Evolutionary conservation across 2,797 vertebrate genomes (phyloP), one percentile per base, ranked within the genome.

Genomic region (Lepus townsendii): DNA sequence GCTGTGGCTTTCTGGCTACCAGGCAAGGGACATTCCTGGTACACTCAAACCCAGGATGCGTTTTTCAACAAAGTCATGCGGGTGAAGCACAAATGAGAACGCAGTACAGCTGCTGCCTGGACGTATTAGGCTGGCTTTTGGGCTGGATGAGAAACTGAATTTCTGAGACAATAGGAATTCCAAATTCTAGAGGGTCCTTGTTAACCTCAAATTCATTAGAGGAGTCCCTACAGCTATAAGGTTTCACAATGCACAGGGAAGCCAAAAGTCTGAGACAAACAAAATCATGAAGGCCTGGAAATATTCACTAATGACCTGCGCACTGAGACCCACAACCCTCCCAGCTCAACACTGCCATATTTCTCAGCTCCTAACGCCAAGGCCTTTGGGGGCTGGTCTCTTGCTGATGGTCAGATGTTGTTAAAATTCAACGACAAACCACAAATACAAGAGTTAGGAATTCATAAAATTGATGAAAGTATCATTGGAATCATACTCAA

Each of bases 241-340:
- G 79, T 79, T 89, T 54, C 75, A 92, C 47, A 47, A 66, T 72
- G 62, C 22, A 26, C 1, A 71, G 62, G 80, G 30, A 89, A 95
- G 87, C 57, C 91, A 91, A 87, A 82, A 26, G 42, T 91, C 68
- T 52, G 72, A 92, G 50, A 69, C 62, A 90, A 91, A 27, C 27
- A 71, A 79, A 96, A 71, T 11, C 91, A 88, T 62, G 71, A 92
- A 71, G 76, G 60, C 32, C 80, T 54, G 12, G 66, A 93, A 95
- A 26, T 69, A 69, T 84, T 82, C 68, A 32, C 93, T 95, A 93
- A 90, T 78, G 65, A 82, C 73, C 77, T 82, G 72, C 73, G 76
- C 42, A 63, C 86, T 95, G 1, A 54, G 69, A 69, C 76, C 42
- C 83, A 76, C 35, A 42, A 32, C 30, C 3, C 8, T 83, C 68